A percentile compares a stretch with the other conserved stretches of the same genome.
Conservation (phyloP, 1,140 invertebrate genomes). For the Myzus persicae region DNA sequence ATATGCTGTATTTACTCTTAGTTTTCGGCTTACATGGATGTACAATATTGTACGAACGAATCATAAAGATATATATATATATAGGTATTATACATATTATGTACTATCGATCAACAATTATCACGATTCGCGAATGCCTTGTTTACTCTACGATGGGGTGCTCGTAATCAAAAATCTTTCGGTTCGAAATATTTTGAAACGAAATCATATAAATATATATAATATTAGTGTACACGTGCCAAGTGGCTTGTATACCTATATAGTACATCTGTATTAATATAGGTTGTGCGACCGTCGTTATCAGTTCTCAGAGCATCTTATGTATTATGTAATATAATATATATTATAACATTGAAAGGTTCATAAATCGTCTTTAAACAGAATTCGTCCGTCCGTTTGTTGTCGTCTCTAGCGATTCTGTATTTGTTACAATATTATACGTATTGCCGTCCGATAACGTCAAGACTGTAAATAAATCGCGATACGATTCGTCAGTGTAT, state of each 20-base stretch:
- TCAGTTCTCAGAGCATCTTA: background rate
- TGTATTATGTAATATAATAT: too few species aligned
- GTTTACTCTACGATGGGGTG: background rate
- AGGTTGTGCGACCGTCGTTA: background rate
- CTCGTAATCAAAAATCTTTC: background rate
- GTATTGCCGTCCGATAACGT: background rate
- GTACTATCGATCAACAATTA: too few species aligned
- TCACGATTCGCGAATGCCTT: too few species aligned
- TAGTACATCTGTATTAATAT: too few species aligned
- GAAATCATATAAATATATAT: background rate
- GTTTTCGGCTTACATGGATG: background rate
- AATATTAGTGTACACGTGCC: background rate
- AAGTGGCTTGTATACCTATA: background rate
- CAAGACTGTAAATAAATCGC: background rate
- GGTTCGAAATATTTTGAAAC: background rate
- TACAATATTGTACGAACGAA: background rate
- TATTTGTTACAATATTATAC: background rate
- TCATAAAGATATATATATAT: too few species aligned
- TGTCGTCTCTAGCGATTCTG: background rate
- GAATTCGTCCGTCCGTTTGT: background rate
- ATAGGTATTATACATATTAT: too few species aligned
- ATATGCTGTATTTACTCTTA: background rate
- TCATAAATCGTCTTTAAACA: background rate
- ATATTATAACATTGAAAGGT: background rate
- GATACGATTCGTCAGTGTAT: background rate